Percentiles rank a stretch among this genome's conserved stretches.
These are phyloP conservation scores for Micromussa lordhowensis DNA, from an alignment of 92 coral and sea anemone species.

Conservation along the genomic window DNA sequence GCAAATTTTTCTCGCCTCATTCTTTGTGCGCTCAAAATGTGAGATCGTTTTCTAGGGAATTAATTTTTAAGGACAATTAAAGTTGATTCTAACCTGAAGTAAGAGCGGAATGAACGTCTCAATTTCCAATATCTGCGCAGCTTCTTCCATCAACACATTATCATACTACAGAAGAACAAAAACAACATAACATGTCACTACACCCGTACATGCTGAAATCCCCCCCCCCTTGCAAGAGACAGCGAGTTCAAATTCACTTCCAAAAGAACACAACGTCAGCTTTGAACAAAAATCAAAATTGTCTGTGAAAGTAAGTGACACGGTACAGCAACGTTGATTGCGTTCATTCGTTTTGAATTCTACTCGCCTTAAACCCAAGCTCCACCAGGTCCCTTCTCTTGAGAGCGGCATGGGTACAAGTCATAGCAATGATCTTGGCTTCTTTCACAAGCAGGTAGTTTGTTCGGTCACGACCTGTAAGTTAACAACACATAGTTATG, in stretches of 20 bases:
- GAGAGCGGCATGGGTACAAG: slow-evolving; percentile 98
- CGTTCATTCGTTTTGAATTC: neutral
- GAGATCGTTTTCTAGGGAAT: too few species aligned
- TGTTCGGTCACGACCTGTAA: slow-evolving; percentile 92
- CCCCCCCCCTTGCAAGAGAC: neutral
- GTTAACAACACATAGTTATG: neutral
- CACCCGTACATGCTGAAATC: neutral
- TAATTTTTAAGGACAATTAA: too few species aligned
- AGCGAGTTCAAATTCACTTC: neutral
- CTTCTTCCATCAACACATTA: slow-evolving; percentile 97
- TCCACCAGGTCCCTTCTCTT: slow-evolving; percentile 93
- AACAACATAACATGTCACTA: neutral
- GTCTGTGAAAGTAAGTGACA: neutral
- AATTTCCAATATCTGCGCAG: slow-evolving; percentile 97
- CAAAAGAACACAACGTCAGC: neutral
- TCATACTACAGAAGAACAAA: slow-evolving; percentile 72
- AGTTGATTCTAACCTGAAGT: slow-evolving; percentile 74
- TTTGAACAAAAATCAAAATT: neutral
- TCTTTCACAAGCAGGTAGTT: slow-evolving; percentile 97
- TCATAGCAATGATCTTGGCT: slow-evolving; percentile 99
- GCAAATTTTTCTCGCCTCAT: too few species aligned
- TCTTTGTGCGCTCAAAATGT: too few species aligned
- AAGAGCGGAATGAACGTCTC: slow-evolving; percentile 96
- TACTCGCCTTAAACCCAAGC: slow-evolving; percentile 89
- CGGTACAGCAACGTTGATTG: neutral